Evolutionary conservation across 2,888 invertebrate species (phyloP), one percentile per base, ranked within the genome.

Genomic region (Listrodromus nycthemerus): DNA sequence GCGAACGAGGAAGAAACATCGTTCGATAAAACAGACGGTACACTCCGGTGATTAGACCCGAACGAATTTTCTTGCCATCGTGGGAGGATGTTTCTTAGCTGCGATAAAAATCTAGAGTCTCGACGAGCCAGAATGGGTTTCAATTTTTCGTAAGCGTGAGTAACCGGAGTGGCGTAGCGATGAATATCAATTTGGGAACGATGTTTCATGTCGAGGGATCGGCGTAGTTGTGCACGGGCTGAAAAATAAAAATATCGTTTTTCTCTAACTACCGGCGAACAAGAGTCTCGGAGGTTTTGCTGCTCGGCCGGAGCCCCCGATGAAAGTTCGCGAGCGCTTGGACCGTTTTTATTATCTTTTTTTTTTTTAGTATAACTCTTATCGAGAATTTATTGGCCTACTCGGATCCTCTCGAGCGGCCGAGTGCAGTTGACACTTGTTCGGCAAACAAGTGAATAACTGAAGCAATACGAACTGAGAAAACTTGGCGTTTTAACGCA

Each of bases 161-260:
- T 70, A 52, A 65, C 61, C 27, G 73, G 21, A 50, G 27, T 41
- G 58, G 58, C 27, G 21, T 27, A 58, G 33, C 58, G 71, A 82
- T 76, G 77, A 77, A 77, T 77, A 77, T 77, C 76, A 71, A 77
- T 82, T 77, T 77, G 58, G 58, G 45, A 81, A 66, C 45, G 45
- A 10, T 37, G n/a, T 19, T 71, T 71, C 37, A 66, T 65, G 58
- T 45, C 30, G 19, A 19, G 2, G 16, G 58, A 67, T 45, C 58
- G 58, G 48, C 33, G 61, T 24, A 33, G 4, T 55, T 61, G 65
- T 45, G 30, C 19, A 5, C 16, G 41, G 52, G 24, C n/a, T n/a
- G 65, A 21, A 45, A 45, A 50, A 19, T 24, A 75, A 69, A 80
- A 63, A 37, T 8, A 50, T n/a, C 63, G 19, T 55, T 24, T 37